Percentiles rank a stretch among this genome's conserved stretches.
phyloP scores from a whole-genome alignment of 2,113 vertebrate species.

The Gavialis gangeticus region DNA sequence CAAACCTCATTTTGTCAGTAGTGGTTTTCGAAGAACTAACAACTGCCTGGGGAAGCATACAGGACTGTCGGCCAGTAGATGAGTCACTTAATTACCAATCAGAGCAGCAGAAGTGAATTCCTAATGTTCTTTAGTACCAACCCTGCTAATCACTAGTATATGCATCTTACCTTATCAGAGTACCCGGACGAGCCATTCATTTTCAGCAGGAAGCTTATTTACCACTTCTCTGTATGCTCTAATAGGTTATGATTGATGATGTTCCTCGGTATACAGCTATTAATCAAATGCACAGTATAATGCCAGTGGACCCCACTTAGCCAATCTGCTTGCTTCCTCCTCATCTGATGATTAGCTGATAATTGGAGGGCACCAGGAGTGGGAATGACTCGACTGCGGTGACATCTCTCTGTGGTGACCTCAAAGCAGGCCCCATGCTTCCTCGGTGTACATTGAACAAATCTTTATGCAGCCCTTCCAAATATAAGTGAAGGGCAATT shows the following conservation, averaged over 20 bases:
- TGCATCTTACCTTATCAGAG: constrained; percentile 47
- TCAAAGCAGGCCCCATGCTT: not conserved
- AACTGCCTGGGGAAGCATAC: constrained; percentile 85
- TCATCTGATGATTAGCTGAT: constrained; percentile 28
- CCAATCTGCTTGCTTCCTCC: not conserved
- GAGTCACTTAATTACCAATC: constrained; percentile 96
- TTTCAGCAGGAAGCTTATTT: not conserved
- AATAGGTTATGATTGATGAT: constrained; percentile 60
- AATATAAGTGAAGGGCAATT: constrained; percentile 6
- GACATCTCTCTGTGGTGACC: not conserved
- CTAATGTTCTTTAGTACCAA: constrained; percentile 79
- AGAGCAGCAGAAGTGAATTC: constrained; percentile 81
- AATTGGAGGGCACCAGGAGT: not conserved
- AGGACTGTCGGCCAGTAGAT: constrained; percentile 89
- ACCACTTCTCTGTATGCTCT: not conserved
- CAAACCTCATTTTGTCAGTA: constrained; percentile 92
- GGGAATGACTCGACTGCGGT: not conserved
- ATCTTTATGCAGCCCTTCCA: fast-evolving
- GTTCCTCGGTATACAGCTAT: constrained; percentile 27
- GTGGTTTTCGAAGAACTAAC: constrained; percentile 88
- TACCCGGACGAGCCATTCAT: not conserved
- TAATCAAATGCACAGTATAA: not conserved
- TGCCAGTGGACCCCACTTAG: not conserved
- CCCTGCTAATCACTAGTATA: constrained; percentile 54
- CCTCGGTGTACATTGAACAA: not conserved